Evolutionary conservation across 2,888 invertebrate genomes (phyloP), one percentile per base, ranked within the genome.

Genomic region (Ypsolopha scabrella): DNA sequence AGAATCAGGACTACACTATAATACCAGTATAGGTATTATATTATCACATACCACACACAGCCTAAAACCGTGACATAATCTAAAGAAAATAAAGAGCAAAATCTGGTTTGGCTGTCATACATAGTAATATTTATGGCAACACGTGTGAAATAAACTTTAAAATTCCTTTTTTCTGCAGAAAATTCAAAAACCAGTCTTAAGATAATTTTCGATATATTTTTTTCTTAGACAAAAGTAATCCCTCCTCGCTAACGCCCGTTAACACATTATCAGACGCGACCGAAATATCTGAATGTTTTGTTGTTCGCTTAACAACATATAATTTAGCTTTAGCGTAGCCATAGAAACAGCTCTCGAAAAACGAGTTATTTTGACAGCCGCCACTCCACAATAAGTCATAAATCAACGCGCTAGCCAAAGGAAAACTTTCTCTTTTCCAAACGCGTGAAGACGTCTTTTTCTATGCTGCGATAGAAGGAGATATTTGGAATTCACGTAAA

Each of bases 281-380:
- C 65, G 72, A 80, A 79, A 78, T 77, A 81, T 74, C 71, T 71
- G 67, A 65, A 65, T 65, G 74, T 72, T 80, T 78, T 80, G 76
- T 82, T 80, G 67, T 78, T 75, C 70, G 73, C 75, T 61, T 72
- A 75, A 71, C 72, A 72, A 74, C 67, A 60, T 67, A 79, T 80
- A 80, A 81, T 75, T 77, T 75, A 75, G 64, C 64, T 64, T 68
- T 70, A 67, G 72, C 69, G 68, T 70, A 71, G 68, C 69, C 73
- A 72, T 63, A 69, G 14, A 77, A 82, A 81, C 79, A 79, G 70
- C 79, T 82, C 79, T 83, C 75, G 73, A 82, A 82, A 82, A 82
- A 80, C 78, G 74, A 77, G 74, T 77, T 82, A 82, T 85, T 81
- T 80, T 77, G 80, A 83, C 80, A 79, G 67, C 65, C 62, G 55